Base-by-base conservation (phyloP, 2,888 invertebrate genomes). In the Dorcus parallelipipedus region DNA sequence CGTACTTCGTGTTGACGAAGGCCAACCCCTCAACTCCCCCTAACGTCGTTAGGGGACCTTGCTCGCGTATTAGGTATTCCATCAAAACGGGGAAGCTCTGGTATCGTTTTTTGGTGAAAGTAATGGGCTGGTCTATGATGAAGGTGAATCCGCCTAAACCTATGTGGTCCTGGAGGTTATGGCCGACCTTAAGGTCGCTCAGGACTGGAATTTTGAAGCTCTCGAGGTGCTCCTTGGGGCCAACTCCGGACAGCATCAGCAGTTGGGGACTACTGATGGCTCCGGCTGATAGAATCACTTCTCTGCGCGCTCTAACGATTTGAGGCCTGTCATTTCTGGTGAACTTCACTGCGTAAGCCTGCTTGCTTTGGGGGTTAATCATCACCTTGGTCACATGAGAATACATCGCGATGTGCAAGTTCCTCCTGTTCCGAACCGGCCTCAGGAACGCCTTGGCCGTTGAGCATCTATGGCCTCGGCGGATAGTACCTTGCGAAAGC, bases 231-330 rank as follows among this genome's bases (percentile, higher is more conserved):
- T 90, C 89, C 2, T 83, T 83, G 0, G 92, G 93, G 0, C 93
- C 93, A 20, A 95, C 84, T 0, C 97, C 97, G 54, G 93, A 94
- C 7, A 97, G 74, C 94, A 96, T 93, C 64, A 97, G 81, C 17
- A 97, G 73, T 69, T 97, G 95, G 0, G 97, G 95, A 3, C 91
- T 88, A 53, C 91, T 90, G 40, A 97, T 85, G 0, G 96, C 87
- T 0, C 97, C 97, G 0, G 95, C 91, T 2, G 93, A 90, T 67
- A 94, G 80, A 6, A 97, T 85, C 0, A 97, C 86, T 76, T 94
- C 94, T 53, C 89, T 84, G 59, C 88, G 85, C 0, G 92, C 93
- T 61, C 86, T 81, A 0, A 90, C 88, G 48, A 83, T 80, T 52
- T 86, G 83, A 54, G 82, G 84, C 54, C 82, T 81, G 0, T 88